Conservation (phyloP, 2,113 vertebrate species). For the Plectropomus leopardus region DNA sequence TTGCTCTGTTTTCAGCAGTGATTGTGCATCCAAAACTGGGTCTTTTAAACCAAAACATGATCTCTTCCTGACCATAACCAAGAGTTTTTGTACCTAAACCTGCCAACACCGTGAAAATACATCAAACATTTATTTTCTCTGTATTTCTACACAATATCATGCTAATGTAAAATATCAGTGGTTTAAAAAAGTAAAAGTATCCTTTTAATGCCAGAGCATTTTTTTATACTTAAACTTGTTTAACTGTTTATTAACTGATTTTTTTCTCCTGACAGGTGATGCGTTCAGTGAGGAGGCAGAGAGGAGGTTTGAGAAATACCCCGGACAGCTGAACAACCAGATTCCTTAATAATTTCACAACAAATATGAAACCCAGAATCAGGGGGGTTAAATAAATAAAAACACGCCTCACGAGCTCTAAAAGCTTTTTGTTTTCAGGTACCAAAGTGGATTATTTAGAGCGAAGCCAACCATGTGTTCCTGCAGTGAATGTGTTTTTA, state of each 20-base stretch:
- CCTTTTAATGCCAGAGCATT: too few species aligned
- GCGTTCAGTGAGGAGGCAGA: conserved; percentile 96
- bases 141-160: too few species aligned
- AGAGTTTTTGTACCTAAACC: too few species aligned
- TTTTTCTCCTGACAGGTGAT: conserved; percentile 85
- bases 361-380: neutral
- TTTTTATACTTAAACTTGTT: neutral
- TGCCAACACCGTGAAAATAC: too few species aligned
- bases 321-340: conserved; percentile 96
- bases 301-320: conserved; percentile 93
- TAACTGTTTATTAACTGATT: neutral
- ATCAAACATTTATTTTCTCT: too few species aligned
- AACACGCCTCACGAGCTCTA: conserved; percentile 12
- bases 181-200: too few species aligned
- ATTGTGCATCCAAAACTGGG: too few species aligned
- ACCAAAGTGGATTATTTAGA: conserved; percentile 13
- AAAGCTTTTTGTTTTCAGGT: conserved; percentile 29
- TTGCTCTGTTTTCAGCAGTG: too few species aligned
- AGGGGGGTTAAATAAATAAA: neutral
- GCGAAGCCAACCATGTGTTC: conserved; percentile 29
- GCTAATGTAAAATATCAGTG: too few species aligned
- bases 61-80: too few species aligned
- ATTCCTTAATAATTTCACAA: conserved; percentile 84
- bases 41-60: too few species aligned
- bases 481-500: conserved; percentile 32